A percentile compares a stretch with the other conserved stretches of the same genome.
These are phyloP conservation scores for Daphoenositta chrysoptera DNA, from an alignment of 2,113 vertebrate species.

Conservation along the genomic window DNA sequence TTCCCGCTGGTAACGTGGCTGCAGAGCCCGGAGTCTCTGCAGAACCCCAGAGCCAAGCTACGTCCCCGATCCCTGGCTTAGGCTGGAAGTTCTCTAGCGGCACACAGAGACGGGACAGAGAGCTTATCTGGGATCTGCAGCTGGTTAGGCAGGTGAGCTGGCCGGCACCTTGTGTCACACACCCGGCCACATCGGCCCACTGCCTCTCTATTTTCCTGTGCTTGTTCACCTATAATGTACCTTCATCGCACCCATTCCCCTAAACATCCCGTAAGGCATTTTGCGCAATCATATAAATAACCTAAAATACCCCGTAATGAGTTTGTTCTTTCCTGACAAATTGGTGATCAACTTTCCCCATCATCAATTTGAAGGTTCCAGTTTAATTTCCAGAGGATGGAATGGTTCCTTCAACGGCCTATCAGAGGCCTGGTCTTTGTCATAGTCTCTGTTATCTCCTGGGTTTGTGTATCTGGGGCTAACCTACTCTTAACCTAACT, in stretches of 20 bases:
- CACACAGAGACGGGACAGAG: background rate
- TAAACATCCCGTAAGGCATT: background rate
- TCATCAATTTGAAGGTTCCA: background rate
- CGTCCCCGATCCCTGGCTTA: too few relatives aligned
- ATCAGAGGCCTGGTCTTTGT: background rate
- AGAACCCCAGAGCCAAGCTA: too few relatives aligned
- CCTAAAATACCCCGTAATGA: background rate
- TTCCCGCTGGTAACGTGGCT: fast-evolving
- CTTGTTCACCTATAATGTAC: background rate
- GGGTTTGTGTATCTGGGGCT: background rate
- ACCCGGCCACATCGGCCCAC: background rate
- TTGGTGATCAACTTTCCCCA: background rate
- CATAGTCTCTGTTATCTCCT: background rate
- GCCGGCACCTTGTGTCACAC: background rate
- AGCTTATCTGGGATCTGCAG: fast-evolving
- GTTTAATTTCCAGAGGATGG: background rate
- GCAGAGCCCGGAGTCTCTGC: background rate
- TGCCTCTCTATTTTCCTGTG: background rate
- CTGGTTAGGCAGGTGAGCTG: background rate
- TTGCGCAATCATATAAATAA: background rate
- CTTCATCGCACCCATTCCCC: background rate
- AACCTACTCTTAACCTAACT: too few relatives aligned
- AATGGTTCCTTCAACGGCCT: background rate
- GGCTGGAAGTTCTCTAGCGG: background rate
- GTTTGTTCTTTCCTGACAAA: background rate